These are phyloP conservation scores for Drosophila phalerata DNA, from an alignment of 2,888 invertebrate species.

Conservation along the genomic window DNA sequence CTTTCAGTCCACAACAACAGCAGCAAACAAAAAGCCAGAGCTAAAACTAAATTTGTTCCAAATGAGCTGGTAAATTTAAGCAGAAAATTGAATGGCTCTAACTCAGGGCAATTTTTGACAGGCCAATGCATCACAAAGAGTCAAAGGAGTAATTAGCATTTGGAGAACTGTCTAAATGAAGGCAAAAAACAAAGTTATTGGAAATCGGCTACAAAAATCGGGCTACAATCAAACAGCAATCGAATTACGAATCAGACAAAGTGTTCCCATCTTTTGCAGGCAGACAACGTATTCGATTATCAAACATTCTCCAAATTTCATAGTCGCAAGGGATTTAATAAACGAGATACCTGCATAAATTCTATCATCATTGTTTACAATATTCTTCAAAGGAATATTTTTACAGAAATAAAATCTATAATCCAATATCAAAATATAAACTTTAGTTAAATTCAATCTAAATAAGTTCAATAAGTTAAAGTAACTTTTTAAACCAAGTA, in stretches of 20 bases:
- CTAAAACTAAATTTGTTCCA: conserved; percentile 15
- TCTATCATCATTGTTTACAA: too few relatives aligned
- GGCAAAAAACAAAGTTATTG: not conserved
- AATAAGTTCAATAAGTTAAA: conserved; percentile 1
- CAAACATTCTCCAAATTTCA: not conserved
- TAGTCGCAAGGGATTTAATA: too few relatives aligned
- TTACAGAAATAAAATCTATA: not conserved
- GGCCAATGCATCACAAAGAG: not conserved
- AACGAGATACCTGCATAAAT: too few relatives aligned
- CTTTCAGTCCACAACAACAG: not conserved
- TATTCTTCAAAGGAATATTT: too few relatives aligned
- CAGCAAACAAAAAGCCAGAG: not conserved
- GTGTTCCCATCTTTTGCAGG: not conserved
- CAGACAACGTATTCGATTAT: not conserved
- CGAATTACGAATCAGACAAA: not conserved
- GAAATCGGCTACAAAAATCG: not conserved
- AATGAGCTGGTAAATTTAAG: conserved; percentile 13
- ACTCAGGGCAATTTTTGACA: not conserved
- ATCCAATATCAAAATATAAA: not conserved
- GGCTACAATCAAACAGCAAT: conserved; percentile 1
- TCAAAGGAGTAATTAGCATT: conserved; percentile 7
- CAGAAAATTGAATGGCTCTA: not conserved
- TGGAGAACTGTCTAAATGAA: not conserved
- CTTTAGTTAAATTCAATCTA: not conserved
- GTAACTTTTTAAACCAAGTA: conserved; percentile 1